Percentiles rank a stretch among this genome's conserved stretches.
phyloP scores from a whole-genome alignment of 2,113 vertebrate genomes.

The Promerops cafer region DNA sequence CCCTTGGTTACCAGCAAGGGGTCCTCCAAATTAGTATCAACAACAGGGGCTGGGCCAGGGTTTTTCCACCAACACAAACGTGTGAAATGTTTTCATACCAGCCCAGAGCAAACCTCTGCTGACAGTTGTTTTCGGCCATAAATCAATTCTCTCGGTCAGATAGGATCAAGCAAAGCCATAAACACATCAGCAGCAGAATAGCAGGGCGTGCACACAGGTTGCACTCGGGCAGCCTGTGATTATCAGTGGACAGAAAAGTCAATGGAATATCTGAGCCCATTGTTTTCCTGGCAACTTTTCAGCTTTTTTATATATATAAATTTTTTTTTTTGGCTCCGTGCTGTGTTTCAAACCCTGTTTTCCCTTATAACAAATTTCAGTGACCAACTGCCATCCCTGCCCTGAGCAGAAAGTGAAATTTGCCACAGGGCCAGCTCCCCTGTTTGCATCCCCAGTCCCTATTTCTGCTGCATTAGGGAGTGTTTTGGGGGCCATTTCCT shows the following conservation, averaged over 20 bases:
- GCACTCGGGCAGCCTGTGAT: background rate
- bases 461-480: background rate
- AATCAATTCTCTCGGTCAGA: background rate
- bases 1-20: background rate
- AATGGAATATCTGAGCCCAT: slow-evolving; percentile 52
- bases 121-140: background rate
- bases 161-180: slow-evolving; percentile 12
- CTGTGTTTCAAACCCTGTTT: background rate
- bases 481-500: background rate
- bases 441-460: background rate
- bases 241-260: slow-evolving; percentile 24
- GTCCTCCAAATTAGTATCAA: background rate
- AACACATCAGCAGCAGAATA: slow-evolving; percentile 36
- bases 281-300: slow-evolving; percentile 63
- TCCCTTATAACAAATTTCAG: background rate
- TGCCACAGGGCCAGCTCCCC: background rate
- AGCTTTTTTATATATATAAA: background rate
- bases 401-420: background rate
- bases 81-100: background rate
- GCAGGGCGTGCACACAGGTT: slow-evolving; percentile 10
- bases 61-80: background rate
- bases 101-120: background rate
- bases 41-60: background rate
- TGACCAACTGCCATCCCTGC: background rate
- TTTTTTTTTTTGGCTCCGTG: background rate